phyloP scores from a whole-genome alignment of 2,113 vertebrate species.

The Nycticorax nycticorax region DNA sequence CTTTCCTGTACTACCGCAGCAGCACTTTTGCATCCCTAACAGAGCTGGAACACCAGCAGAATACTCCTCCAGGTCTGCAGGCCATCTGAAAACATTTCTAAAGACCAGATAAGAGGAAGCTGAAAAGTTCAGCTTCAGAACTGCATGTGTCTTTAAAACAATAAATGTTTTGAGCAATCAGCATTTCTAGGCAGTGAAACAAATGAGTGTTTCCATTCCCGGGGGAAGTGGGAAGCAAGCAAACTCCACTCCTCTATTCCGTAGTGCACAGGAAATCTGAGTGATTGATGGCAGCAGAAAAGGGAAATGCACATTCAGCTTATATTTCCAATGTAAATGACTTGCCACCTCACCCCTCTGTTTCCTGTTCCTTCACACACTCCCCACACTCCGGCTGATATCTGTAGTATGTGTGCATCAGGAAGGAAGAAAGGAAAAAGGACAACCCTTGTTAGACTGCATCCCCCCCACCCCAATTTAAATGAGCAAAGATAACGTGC shows the following conservation, averaged over 20 bases:
- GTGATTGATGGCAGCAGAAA: slow-evolving; percentile 44
- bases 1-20: background rate
- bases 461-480: background rate
- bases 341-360: slow-evolving; percentile 32
- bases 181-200: slow-evolving; percentile 44
- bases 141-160: background rate
- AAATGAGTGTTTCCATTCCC: slow-evolving; percentile 14
- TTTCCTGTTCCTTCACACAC: slow-evolving; percentile 33
- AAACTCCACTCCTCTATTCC: slow-evolving; percentile 2
- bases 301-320: slow-evolving; percentile 59
- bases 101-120: background rate
- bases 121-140: background rate
- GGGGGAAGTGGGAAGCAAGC: slow-evolving; percentile 23
- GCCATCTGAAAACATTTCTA: background rate
- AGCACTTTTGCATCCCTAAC: background rate
- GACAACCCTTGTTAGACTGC: background rate
- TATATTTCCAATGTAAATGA: slow-evolving; percentile 45
- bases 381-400: background rate
- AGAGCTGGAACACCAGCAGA: background rate
- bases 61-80: background rate
- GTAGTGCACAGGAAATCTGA: background rate
- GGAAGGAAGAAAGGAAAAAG: background rate
- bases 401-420: background rate
- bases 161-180: slow-evolving; percentile 39
- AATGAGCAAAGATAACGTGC: background rate